These are phyloP conservation scores for Mallateleia sp. DNA, from an alignment of 2,888 invertebrate genomes.

Conservation along the genomic window DNA sequence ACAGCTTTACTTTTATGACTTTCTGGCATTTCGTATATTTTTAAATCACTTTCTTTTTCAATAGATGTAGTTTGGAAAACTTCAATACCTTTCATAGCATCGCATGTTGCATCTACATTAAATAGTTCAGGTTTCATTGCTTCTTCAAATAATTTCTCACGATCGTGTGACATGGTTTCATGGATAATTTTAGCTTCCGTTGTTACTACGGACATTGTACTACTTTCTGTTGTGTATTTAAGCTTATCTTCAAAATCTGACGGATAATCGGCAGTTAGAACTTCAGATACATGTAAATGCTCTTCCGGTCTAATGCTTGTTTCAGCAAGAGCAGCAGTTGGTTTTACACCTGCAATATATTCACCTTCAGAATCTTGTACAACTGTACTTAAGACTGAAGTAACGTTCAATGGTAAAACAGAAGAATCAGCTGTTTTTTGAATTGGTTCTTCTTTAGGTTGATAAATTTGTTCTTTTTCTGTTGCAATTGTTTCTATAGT, in stretches of 20 bases:
- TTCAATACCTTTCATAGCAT: slow-evolving; percentile 92
- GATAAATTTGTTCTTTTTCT: slow-evolving; percentile 91
- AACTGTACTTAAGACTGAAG: slow-evolving; percentile 91
- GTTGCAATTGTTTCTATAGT: slow-evolving; percentile 91
- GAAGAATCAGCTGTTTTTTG: slow-evolving; percentile 87
- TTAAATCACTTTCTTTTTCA: slow-evolving; percentile 92
- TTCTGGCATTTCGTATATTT: slow-evolving; percentile 90
- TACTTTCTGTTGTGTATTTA: slow-evolving; percentile 91
- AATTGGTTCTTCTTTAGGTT: slow-evolving; percentile 88
- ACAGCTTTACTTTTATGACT: slow-evolving; percentile 90
- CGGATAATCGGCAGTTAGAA: slow-evolving; percentile 91
- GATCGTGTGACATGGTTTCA: slow-evolving; percentile 92
- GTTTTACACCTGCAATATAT: slow-evolving; percentile 90
- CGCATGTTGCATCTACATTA: slow-evolving; percentile 90
- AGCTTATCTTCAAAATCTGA: slow-evolving; percentile 90
- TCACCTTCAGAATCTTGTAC: slow-evolving; percentile 93
- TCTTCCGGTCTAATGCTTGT: slow-evolving; percentile 91
- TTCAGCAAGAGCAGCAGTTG: slow-evolving; percentile 91
- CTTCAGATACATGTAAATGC: slow-evolving; percentile 91
- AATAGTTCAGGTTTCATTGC: slow-evolving; percentile 87
- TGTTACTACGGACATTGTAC: slow-evolving; percentile 91
- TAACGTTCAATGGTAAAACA: slow-evolving; percentile 91
- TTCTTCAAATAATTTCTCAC: slow-evolving; percentile 90
- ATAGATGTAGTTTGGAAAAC: slow-evolving; percentile 92
- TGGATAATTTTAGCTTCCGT: slow-evolving; percentile 92